phyloP scores from a whole-genome alignment of 1,140 invertebrate genomes.

The Sinella curviseta region DNA sequence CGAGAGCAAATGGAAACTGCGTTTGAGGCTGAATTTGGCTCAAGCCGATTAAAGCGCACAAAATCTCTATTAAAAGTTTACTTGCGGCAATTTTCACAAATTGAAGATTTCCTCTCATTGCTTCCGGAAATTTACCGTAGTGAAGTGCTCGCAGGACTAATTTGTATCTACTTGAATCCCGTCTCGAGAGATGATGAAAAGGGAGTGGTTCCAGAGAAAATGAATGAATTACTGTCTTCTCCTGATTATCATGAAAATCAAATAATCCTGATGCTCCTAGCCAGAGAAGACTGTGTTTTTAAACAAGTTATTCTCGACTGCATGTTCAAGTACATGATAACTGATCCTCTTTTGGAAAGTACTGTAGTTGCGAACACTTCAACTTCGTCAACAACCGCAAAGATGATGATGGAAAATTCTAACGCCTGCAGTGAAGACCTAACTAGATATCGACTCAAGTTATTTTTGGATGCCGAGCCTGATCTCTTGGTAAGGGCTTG shows the following conservation, averaged over 20 bases:
- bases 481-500: not conserved
- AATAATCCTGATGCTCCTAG: not conserved
- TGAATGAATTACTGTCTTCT: not conserved
- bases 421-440: not conserved
- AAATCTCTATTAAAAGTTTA: not conserved
- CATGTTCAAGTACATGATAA: not conserved
- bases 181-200: not conserved
- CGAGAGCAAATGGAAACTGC: not conserved
- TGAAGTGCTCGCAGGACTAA: not conserved
- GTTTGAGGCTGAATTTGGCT: conserved; percentile 9
- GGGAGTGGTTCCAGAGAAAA: not conserved
- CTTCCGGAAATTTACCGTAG: conserved; percentile 4
- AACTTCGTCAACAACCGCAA: not conserved
- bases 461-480: not conserved
- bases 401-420: not conserved
- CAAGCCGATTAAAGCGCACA: not conserved
- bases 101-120: conserved; percentile 18
- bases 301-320: not conserved
- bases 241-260: conserved; percentile 17
- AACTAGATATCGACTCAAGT: not conserved
- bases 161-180: not conserved
- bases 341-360: not conserved
- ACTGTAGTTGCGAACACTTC: not conserved
- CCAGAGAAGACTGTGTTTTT: not conserved
- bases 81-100: conserved; percentile 8